Percentiles rank a stretch among this genome's conserved stretches.
These are phyloP conservation scores for Drosophila kambysellisi DNA, from an alignment of 2,888 invertebrate genomes.

Conservation along the genomic window DNA sequence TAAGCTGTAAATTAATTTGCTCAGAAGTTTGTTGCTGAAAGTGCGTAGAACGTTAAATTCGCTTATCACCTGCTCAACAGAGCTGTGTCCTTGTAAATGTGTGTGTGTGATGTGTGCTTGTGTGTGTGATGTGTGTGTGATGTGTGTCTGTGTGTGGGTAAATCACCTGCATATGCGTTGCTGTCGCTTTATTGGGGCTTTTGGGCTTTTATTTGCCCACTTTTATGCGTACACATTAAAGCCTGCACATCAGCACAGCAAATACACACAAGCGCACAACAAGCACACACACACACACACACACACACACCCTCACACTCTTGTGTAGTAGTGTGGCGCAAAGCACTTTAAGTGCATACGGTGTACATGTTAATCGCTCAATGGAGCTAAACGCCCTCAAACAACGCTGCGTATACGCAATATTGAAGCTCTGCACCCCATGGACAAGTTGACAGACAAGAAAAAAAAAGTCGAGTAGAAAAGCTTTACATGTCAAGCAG, in stretches of 20 bases:
- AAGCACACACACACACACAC: background rate
- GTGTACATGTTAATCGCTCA: slow-evolving; percentile 66
- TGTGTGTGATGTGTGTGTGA: background rate
- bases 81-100: background rate
- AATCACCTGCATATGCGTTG: slow-evolving; percentile 48
- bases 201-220: slow-evolving; percentile 56
- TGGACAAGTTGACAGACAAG: slow-evolving; percentile 18
- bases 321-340: slow-evolving; percentile 53
- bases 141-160: slow-evolving; percentile 17
- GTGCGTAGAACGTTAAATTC: slow-evolving; percentile 45
- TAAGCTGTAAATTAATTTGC: slow-evolving; percentile 75
- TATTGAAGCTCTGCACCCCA: slow-evolving; percentile 32
- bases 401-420: slow-evolving; percentile 56
- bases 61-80: slow-evolving; percentile 55
- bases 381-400: slow-evolving; percentile 55
- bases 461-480: slow-evolving; percentile 9
- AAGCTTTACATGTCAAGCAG: background rate
- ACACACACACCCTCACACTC: background rate
- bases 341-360: slow-evolving; percentile 64
- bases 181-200: slow-evolving; percentile 70
- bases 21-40: slow-evolving; percentile 35
- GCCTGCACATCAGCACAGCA: slow-evolving; percentile 22
- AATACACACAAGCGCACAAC: slow-evolving; percentile 8
- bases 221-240: slow-evolving; percentile 71
- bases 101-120: background rate